Base-by-base conservation (phyloP, 2,113 vertebrate genomes). In the Nettapus auritus region DNA sequence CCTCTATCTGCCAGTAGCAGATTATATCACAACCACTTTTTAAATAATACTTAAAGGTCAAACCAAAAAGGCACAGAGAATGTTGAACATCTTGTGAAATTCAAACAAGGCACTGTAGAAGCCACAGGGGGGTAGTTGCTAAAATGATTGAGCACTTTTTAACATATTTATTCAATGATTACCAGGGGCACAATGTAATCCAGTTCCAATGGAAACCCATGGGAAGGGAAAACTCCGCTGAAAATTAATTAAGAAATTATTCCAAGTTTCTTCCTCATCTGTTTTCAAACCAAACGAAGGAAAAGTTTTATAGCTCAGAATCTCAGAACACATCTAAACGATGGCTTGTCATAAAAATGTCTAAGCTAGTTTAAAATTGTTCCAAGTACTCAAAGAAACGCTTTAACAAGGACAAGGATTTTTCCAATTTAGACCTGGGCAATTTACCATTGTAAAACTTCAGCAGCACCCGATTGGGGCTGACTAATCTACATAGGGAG, bases 21-120 rank as follows among this genome's bases (percentile, higher is more conserved):
- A 95, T 88, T 76, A 81, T 85, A 94, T 88, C 88, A 93, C 88
- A 92, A 79, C 50, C 64, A 67, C 13, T 59, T 96, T 93, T 96
- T 82, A 94, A 96, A 94, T 87, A 91, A 95, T 96, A 95, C 86
- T 94, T 94, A 95, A 97, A 97, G 94, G 89, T 98, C 92, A 97
- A 88, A 87, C 55, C 93, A 94, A 93, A 93, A 97, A 96, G 79
- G 66, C 94, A 95, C 9, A 60, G 81, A 95, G 97, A 97, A 86
- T 86, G 73, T 94, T 97, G 89, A 95, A 95, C 86, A 92, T 95
- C 94, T 95, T 95, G 71, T 97, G 96, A 95, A 96, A 96, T 84
- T 95, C 79, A 96, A 95, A 93, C 89, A 96, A 94, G 62, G 55
- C 73, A 86, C 85, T 42, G 83, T 38, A 74, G 67, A 42, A 94